Evolutionary conservation across 2,797 vertebrate genomes (phyloP), one percentile per base, ranked within the genome.

Genomic region (Silurus lanzhouensis): DNA sequence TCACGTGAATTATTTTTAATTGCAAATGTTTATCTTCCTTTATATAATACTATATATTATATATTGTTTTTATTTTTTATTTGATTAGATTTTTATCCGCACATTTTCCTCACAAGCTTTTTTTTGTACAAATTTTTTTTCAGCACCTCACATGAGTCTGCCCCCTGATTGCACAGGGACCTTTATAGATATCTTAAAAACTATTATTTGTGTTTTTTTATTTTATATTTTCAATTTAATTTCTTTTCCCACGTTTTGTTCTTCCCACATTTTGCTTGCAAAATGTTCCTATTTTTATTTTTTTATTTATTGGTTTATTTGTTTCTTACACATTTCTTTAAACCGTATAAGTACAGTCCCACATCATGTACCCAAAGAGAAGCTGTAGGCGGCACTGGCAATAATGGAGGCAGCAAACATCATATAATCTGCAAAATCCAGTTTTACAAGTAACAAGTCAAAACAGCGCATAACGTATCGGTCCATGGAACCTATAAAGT

Each of bases 361-460:
- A 0, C 38, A 38, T 38, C 31, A 38, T 55, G n/a, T 48, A 15
- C 13, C 14, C 48, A 3, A 74, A 55, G 8, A 55, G 15, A 14
- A 1, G 13, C 22, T 78, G 75, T 60, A 38, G 10, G 27, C 71
- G 22, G 71, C 5, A 6, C 3, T 77, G 55, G 38, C 8, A 6
- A 2, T 79, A 20, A 79, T 46, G 76, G 19, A 63, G 58, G 58
- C 61, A 76, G 58, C 76, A 63, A n/a, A 61, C 58, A 61, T 79
- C 20, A 61, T 44, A 20, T 79, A 63, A 27, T 20, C 58, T 63
- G 61, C 58, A 63, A 61, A 38, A 63, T 79, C 76, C 58, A 44
- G 58, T 63, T 79, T n/a, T 46, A 44, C 60, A 44, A 79, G 76
- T 61, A 46, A 63, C 76, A 79, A 79, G 58, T 79, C 76, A 61